phyloP scores from a whole-genome alignment of 1,140 invertebrate genomes.

The Orchestia grillus region DNA sequence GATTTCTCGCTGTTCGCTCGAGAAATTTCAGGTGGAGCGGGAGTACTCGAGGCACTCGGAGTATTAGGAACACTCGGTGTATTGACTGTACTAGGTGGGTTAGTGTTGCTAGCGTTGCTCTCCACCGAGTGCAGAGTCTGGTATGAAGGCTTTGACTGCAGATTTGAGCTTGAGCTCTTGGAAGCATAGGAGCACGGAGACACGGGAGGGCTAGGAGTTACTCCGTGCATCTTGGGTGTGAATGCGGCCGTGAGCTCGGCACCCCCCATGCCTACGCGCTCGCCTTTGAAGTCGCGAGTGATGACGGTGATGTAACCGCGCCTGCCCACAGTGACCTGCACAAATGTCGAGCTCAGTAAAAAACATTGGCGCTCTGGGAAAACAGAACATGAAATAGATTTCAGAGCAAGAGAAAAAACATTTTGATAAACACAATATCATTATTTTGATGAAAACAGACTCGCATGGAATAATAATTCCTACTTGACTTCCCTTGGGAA shows the following conservation, averaged over 20 bases:
- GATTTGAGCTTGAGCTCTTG: constrained; percentile 25
- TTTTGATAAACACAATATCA: not conserved
- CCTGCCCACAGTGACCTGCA: constrained; percentile 63
- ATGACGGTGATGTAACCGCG: constrained; percentile 64
- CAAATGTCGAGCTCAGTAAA: not conserved
- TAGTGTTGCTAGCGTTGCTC: not conserved
- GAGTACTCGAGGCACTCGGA: not conserved
- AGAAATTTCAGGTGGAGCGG: not conserved
- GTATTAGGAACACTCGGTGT: not conserved
- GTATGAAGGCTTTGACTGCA: constrained; percentile 27
- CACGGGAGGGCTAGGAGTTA: not conserved
- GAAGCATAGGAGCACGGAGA: constrained; percentile 20
- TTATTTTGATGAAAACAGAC: not conserved
- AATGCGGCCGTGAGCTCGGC: constrained; percentile 60
- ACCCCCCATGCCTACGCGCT: constrained; percentile 61
- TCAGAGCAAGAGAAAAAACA: not conserved
- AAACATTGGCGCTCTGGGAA: not conserved
- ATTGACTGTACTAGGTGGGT: not conserved
- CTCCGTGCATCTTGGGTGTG: not conserved
- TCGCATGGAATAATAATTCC: not conserved
- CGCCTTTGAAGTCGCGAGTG: constrained; percentile 64
- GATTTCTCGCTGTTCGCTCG: constrained; percentile 29
- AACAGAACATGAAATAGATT: not conserved
- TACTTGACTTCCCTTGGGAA: not conserved
- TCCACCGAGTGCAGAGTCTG: not conserved